Evolutionary conservation across 1,140 invertebrate genomes (phyloP), one percentile per base, ranked within the genome.

Genomic region (Caerostris darwini): DNA sequence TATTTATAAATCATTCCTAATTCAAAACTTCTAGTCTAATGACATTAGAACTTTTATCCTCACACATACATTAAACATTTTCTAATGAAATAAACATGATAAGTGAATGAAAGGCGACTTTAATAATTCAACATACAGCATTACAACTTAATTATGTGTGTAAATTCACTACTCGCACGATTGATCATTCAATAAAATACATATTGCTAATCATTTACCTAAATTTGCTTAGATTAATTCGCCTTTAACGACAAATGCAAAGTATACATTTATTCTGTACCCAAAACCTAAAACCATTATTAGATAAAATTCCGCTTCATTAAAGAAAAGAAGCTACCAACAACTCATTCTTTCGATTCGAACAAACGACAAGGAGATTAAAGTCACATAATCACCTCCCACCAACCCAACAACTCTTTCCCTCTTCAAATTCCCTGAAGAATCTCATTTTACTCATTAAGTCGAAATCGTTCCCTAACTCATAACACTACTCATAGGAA

Each of bases 381-480:
- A 77, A 77, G 19, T 77, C 69, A 77, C 69, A 77, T 77, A 53
- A 77, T 77, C 19, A 77, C 50, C 19, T 34, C 34, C 69, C 10
- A 77, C 19, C 69, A 34, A 50, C 12, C 10, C 69, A 77, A 50
- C 69, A 53, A 77, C 34, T 34, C 69, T 77, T 77, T 3, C 5
- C 50, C 5, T 34, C 34, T 34, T 34, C 34, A 34, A 10, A 14
- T 3, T 77, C 69, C 34, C 69, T 12, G 10, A 77, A 19, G 69
- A 50, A 50, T 77, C 34, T 50, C 69, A 10, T 77, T 77, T 77
- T 50, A 34, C 69, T 77, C 69, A 77, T 77, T 77, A 77, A 77
- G 69, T 77, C 34, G 69, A 77, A 77, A 77, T 77, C 69, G 50
- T 77, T 77, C 69, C 50, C 69, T 34, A 77, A 50, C 69, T 77